These are phyloP conservation scores for Lissocephala sabroskyi DNA, from an alignment of 2,888 invertebrate genomes.

Conservation along the genomic window DNA sequence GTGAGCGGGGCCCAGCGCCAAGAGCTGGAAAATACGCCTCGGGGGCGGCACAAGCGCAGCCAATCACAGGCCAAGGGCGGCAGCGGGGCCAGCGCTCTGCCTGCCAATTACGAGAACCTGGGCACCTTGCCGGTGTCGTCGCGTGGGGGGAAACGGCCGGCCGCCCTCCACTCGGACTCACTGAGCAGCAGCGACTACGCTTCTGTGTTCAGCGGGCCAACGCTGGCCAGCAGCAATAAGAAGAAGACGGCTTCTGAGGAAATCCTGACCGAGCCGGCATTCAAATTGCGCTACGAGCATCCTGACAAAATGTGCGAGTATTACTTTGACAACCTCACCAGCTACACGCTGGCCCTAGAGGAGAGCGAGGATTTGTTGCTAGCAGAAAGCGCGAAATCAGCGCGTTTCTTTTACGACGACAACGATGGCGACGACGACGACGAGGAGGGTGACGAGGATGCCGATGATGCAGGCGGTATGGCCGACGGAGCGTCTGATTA, in stretches of 20 bases:
- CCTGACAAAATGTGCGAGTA: slow-evolving; percentile 68
- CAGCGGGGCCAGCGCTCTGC: slow-evolving; percentile 10
- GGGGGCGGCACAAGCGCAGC: slow-evolving; percentile 59
- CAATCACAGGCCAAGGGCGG: slow-evolving; percentile 56
- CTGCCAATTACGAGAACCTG: slow-evolving; percentile 58
- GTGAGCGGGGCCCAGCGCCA: slow-evolving; percentile 46
- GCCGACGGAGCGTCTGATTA: slow-evolving; percentile 44
- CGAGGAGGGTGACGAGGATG: slow-evolving; percentile 16
- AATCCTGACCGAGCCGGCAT: neutral
- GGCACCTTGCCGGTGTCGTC: slow-evolving; percentile 51
- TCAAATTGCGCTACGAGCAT: slow-evolving; percentile 65
- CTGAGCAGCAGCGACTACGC: slow-evolving; percentile 72
- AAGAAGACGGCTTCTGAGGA: slow-evolving; percentile 6
- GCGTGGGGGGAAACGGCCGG: neutral
- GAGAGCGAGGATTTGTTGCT: slow-evolving; percentile 51
- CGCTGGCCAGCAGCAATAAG: slow-evolving; percentile 7
- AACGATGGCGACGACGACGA: slow-evolving; percentile 22
- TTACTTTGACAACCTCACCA: slow-evolving; percentile 60
- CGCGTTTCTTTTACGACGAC: slow-evolving; percentile 35
- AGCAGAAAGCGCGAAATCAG: slow-evolving; percentile 51
- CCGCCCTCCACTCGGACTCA: slow-evolving; percentile 63
- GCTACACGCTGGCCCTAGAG: slow-evolving; percentile 38
- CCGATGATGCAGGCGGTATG: too few species aligned
- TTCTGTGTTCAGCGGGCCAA: slow-evolving; percentile 70
- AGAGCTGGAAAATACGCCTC: slow-evolving; percentile 22